Base-by-base conservation (phyloP, 2,888 invertebrate genomes). In the Luperina nickerlii region DNA sequence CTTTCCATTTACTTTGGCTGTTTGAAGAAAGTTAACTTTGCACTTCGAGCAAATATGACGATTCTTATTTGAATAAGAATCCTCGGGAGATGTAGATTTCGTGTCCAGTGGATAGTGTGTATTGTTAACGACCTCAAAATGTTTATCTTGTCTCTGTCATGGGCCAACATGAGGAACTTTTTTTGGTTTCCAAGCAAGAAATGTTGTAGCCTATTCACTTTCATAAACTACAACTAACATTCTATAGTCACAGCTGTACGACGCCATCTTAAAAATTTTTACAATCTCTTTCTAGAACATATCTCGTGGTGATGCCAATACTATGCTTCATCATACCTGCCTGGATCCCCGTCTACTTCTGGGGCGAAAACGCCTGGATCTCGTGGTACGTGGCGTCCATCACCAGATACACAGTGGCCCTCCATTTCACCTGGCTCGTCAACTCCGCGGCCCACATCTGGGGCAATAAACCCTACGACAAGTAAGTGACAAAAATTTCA, bases 391-490 rank as follows among this genome's bases (percentile, higher is more conserved):
- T 98, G 65, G 97, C 98, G 18, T 97, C 98, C 18, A 96, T 99
- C 83, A 96, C 98, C 86, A 97, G 99, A 77, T 99, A 99, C 95
- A 98, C 98, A 7, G 69, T 98, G 11, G 97, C 98, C 0, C 97
- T 99, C 68, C 98, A 99, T 94, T 97, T 98, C 90, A 99, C 99
- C 0, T 99, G 99, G 99, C 96, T 98, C 81, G 99, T 99, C 32
- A 99, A 99, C 96, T 99, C 99, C 82, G 98, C 98, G 0, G 99
- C 99, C 0, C 99, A 99, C 93, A 98, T 99, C 90, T 99, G 98
- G 97, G 99, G 99, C 87, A 98, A 97, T 94, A 98, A 98, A 91
- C 99, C 99, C 1, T 99, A 98, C 94, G 99, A 99, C 94, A 97
- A 97, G 98, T 98, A 94, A 97, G 97, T 95, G 32, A 65, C 54